phyloP scores from a whole-genome alignment of 2,113 vertebrate species.

The Phalacrocorax pelagicus region DNA sequence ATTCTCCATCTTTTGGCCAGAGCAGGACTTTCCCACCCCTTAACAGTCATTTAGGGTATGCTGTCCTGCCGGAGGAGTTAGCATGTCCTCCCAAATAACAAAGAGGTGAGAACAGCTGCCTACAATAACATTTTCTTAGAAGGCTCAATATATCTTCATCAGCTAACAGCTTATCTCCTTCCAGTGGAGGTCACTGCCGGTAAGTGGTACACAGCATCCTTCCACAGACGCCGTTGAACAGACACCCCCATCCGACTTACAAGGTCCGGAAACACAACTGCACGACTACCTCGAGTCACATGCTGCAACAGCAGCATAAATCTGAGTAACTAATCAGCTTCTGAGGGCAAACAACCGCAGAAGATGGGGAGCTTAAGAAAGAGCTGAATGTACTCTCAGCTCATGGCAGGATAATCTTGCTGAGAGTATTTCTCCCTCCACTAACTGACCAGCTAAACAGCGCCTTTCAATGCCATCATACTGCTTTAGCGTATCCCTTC shows the following conservation, averaged over 20 bases:
- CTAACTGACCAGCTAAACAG: background rate
- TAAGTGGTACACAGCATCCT: background rate
- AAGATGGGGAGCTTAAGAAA: background rate
- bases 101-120: background rate
- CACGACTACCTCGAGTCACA: accelerated
- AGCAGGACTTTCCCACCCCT: background rate
- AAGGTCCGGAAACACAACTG: background rate
- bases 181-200: background rate
- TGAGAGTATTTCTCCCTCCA: background rate
- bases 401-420: background rate
- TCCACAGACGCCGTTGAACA: background rate
- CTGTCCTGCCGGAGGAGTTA: background rate
- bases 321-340: background rate
- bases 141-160: background rate
- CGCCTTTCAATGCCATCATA: accelerated
- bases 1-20: background rate
- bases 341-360: background rate
- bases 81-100: background rate
- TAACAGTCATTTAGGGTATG: background rate
- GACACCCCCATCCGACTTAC: accelerated
- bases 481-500: background rate
- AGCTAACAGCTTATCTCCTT: background rate
- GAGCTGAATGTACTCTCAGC: background rate
- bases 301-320: background rate
- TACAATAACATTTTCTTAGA: background rate